These are phyloP conservation scores for Ceuthmochares aereus DNA, from an alignment of 2,113 vertebrate genomes.

Conservation along the genomic window DNA sequence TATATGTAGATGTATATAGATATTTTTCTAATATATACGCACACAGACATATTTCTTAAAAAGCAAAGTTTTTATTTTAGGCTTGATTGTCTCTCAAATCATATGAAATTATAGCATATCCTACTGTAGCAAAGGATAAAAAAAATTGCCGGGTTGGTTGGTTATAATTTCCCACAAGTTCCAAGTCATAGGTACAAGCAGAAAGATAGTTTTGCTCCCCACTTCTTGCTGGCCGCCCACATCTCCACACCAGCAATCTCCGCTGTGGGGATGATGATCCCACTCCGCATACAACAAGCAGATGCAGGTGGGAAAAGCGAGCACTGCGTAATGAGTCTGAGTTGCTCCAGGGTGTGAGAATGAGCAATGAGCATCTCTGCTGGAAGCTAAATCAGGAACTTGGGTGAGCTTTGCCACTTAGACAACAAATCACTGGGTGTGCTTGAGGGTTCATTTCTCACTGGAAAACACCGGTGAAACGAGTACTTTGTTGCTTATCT, in stretches of 20 bases:
- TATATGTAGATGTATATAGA: neutral
- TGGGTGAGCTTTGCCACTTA: constrained; percentile 22
- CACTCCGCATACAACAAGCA: neutral
- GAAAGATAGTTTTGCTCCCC: neutral
- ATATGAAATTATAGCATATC: neutral
- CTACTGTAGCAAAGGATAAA: neutral
- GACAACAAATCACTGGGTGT: neutral
- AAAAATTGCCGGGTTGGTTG: neutral
- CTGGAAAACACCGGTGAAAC: neutral
- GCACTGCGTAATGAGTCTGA: neutral
- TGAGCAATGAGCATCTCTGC: constrained; percentile 41
- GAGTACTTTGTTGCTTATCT: neutral
- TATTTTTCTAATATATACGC: neutral
- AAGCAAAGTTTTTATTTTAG: neutral
- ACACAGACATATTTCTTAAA: neutral
- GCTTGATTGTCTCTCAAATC: neutral
- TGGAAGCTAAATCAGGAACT: constrained; percentile 33
- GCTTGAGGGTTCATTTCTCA: constrained; percentile 16
- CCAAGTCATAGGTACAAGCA: neutral
- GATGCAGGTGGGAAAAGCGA: neutral
- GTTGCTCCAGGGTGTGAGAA: neutral
- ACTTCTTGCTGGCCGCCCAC: neutral
- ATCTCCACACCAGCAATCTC: no score
- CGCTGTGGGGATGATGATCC: neutral
- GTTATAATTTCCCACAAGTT: neutral